Conservation (phyloP, 2,113 vertebrate species). For the Apaloderma vittatum region DNA sequence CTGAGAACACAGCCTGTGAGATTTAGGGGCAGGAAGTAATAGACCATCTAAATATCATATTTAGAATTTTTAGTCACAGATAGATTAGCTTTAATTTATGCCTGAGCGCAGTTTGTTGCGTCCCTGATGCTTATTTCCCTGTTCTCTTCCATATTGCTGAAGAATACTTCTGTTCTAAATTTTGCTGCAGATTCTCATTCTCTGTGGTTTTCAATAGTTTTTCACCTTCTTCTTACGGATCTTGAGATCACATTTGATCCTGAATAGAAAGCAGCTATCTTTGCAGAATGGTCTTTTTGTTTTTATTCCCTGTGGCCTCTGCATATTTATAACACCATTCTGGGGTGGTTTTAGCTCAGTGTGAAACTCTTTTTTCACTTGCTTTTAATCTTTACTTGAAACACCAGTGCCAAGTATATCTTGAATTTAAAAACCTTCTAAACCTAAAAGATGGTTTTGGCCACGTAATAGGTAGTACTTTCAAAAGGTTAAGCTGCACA, state of each 20-base stretch:
- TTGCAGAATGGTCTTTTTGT: background rate
- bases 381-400: slow-evolving; percentile 53
- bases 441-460: background rate
- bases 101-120: background rate
- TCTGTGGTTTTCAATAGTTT: background rate
- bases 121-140: background rate
- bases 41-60: background rate
- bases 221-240: background rate
- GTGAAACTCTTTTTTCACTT: background rate
- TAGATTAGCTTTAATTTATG: background rate
- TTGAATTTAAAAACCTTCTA: slow-evolving; percentile 17
- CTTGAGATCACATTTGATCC: background rate
- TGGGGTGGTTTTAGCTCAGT: background rate
- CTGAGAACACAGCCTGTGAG: background rate
- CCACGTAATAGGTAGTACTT: background rate
- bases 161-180: background rate
- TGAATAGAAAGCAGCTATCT: slow-evolving; percentile 3
- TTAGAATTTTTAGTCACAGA: background rate
- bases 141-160: background rate
- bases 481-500: background rate
- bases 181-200: background rate
- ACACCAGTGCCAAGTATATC: background rate
- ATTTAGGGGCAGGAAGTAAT: background rate
- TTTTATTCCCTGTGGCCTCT: background rate
- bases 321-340: slow-evolving; percentile 40